These are phyloP conservation scores for Notodonta dromedarius DNA, from an alignment of 2,888 invertebrate species.

Conservation along the genomic window DNA sequence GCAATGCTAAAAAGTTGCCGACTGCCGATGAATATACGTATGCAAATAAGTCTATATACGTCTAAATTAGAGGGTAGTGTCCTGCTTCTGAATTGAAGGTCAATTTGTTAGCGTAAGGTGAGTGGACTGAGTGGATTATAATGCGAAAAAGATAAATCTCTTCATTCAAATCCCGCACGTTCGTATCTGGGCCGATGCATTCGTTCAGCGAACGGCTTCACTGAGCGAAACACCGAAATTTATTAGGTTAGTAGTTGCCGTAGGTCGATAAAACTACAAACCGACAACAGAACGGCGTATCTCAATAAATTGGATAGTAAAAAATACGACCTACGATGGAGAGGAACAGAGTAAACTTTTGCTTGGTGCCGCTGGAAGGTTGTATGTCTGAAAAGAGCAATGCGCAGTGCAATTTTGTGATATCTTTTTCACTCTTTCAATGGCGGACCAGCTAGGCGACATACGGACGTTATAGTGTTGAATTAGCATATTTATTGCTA, in stretches of 20 bases:
- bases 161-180: constrained; percentile 70
- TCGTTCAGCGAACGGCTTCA: constrained; percentile 80
- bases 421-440: constrained; percentile 83
- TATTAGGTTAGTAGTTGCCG: constrained; percentile 84
- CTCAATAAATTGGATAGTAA: constrained; percentile 62
- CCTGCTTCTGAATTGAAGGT: constrained; percentile 18
- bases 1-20: constrained; percentile 33
- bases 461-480: constrained; percentile 82
- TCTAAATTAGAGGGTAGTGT: constrained; percentile 20
- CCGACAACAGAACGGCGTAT: constrained; percentile 69
- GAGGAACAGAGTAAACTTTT: constrained; percentile 73
- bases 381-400: constrained; percentile 80
- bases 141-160: constrained; percentile 57
- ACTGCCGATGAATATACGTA: constrained; percentile 26
- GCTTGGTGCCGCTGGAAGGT: constrained; percentile 61
- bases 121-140: constrained; percentile 48
- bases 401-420: constrained; percentile 83
- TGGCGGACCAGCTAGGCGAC: constrained; percentile 74
- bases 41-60: constrained; percentile 27
- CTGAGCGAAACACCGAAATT: constrained; percentile 84
- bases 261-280: constrained; percentile 81
- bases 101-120: constrained; percentile 37
- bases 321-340: constrained; percentile 70
- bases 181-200: constrained; percentile 82
- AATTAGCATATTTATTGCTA: constrained; percentile 84